These are phyloP conservation scores for Venusia cambrica DNA, from an alignment of 2,888 invertebrate species.

Conservation along the genomic window DNA sequence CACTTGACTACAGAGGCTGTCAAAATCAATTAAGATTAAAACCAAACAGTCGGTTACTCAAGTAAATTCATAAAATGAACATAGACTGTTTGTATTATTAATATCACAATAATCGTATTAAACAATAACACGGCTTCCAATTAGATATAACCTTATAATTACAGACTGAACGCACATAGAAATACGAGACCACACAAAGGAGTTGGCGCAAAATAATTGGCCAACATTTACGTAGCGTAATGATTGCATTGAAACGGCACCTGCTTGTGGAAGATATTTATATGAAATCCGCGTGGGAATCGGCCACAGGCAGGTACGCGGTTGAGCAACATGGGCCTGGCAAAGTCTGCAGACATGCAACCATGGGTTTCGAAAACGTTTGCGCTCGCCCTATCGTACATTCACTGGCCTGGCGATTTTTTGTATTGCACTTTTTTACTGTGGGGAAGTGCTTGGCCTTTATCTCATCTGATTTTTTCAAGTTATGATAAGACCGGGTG, in stretches of 20 bases:
- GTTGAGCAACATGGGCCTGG: slow-evolving; percentile 32
- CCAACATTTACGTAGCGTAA: slow-evolving; percentile 49
- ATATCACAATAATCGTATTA: slow-evolving; percentile 1
- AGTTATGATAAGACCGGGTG: too few relatives aligned
- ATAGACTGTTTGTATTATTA: too few relatives aligned
- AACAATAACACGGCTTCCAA: slow-evolving; percentile 16
- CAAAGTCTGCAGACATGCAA: slow-evolving; percentile 33
- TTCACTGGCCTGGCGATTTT: too few relatives aligned
- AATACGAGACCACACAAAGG: slow-evolving; percentile 37
- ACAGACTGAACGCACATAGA: slow-evolving; percentile 23
- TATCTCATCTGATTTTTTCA: too few relatives aligned
- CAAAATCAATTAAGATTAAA: too few relatives aligned
- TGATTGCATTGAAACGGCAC: slow-evolving; percentile 60
- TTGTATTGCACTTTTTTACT: too few relatives aligned
- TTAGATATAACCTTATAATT: slow-evolving; percentile 26
- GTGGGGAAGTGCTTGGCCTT: too few relatives aligned
- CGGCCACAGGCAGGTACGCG: slow-evolving; percentile 45
- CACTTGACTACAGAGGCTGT: too few relatives aligned
- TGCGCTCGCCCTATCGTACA: too few relatives aligned
- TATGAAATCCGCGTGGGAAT: slow-evolving; percentile 80
- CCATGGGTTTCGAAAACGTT: slow-evolving; percentile 46
- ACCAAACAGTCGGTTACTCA: too few relatives aligned
- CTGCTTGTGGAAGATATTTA: slow-evolving; percentile 58
- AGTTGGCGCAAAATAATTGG: slow-evolving; percentile 41
- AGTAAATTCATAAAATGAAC: too few relatives aligned